phyloP scores from a whole-genome alignment of 92 coral and sea anemone genomes.

The Isaurus tuberculatus region DNA sequence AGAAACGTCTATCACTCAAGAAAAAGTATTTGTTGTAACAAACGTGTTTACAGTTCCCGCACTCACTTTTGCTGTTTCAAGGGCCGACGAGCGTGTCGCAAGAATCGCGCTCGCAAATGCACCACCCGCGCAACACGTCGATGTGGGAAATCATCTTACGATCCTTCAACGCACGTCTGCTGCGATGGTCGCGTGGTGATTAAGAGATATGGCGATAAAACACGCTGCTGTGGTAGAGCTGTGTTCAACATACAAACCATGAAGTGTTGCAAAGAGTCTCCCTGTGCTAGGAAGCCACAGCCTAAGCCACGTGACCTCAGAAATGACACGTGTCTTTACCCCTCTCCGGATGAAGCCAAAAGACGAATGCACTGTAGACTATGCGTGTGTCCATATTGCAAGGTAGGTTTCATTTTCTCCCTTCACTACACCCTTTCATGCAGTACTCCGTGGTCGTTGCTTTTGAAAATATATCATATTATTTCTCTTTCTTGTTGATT shows the following conservation, averaged over 20 bases:
- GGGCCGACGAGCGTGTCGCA: conserved; percentile 1
- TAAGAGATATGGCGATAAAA: conserved; percentile 10
- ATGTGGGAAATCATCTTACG: conserved; percentile 24
- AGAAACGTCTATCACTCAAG: background rate
- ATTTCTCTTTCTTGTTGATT: too few species aligned
- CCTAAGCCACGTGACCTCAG: conserved; percentile 33
- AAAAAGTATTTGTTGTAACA: conserved; percentile 7
- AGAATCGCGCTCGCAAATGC: background rate
- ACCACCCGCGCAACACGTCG: background rate
- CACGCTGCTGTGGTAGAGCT: conserved; percentile 26
- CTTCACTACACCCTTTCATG: too few species aligned
- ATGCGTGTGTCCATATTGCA: conserved; percentile 16
- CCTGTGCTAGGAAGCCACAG: conserved; percentile 30
- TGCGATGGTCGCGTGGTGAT: conserved; percentile 9
- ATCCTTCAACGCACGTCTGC: conserved; percentile 38
- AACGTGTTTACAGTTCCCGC: background rate
- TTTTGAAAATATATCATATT: too few species aligned
- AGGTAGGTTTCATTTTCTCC: background rate
- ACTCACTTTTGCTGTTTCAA: conserved; percentile 5
- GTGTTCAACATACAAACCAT: conserved; percentile 24
- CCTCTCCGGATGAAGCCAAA: conserved; percentile 19
- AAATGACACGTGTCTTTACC: conserved; percentile 30
- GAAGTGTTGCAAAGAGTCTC: conserved; percentile 19
- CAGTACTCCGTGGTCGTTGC: too few species aligned
- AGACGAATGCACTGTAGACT: conserved; percentile 20